Base-by-base conservation (phyloP, 2,113 vertebrate genomes). In the Platichthys stellatus region DNA sequence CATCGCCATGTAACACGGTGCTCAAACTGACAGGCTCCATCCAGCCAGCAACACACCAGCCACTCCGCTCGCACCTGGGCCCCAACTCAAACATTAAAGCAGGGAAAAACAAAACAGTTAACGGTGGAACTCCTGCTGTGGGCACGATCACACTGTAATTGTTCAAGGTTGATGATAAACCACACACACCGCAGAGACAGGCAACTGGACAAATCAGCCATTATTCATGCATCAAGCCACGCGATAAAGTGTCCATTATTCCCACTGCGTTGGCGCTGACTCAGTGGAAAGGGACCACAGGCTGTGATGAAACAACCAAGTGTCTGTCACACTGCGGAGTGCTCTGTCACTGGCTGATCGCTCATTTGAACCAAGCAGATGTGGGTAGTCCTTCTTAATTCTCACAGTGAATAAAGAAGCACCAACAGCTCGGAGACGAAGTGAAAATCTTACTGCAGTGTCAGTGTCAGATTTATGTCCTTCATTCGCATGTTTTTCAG, bases 161-260 rank as follows among this genome's bases (percentile, higher is more conserved):
- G 76, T 68, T 72, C 60, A 12, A 72, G 74, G 68, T 31, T 73
- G 53, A 78, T 84, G 84, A 80, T 71, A 65, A 81, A 89, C 72
- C 65, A 49, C 69, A 57, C 43, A 58, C 74, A 51, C 79, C 70
- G 77, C 65, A 65, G 67, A 76, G 73, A 80, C 24, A 20, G 62
- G 69, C 69, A 56, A 56, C 43, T 2, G 11, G 65, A 86, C 73
- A 89, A 83, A 88, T 65, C 45, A 38, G 65, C 45, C 47, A 61
- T 90, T 81, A 79, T 85, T 87, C 81, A 84, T 61, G 72, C 77
- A 76, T 74, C 64, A 53, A 67, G 76, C 49, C 35, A 63, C 38
- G 20, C 67, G 63, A 79, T 80, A 57, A 76, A 83, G 69, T 76
- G 79, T 74, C 80, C 74, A 81, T 87, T 92, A 84, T 85, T 82